These are phyloP conservation scores for Leptinotarsa haldemani DNA, from an alignment of 2,888 invertebrate species.

Conservation along the genomic window DNA sequence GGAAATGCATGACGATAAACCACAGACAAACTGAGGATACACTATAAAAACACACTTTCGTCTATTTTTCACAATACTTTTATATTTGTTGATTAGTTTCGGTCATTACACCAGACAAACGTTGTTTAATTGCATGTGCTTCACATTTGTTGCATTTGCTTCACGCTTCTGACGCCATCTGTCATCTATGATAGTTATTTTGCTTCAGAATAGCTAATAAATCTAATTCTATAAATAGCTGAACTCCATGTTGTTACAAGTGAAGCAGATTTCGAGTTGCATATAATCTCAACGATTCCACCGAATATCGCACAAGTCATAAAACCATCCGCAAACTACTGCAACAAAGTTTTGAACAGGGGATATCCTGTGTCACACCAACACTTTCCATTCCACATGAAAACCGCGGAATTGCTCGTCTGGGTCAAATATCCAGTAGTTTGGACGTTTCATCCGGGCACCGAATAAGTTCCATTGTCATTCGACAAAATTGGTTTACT, in stretches of 20 bases:
- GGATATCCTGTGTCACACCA: slow-evolving; percentile 46
- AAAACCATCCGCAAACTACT: slow-evolving; percentile 46
- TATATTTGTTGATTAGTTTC: too few species aligned
- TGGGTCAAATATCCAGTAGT: slow-evolving; percentile 51
- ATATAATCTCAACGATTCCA: background rate
- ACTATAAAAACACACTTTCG: too few species aligned
- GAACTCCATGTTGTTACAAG: background rate
- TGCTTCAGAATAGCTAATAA: background rate
- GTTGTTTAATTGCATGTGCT: too few species aligned
- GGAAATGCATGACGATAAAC: too few species aligned
- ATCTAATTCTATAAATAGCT: background rate
- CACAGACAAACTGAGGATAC: too few species aligned
- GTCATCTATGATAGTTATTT: too few species aligned
- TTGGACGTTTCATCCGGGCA: slow-evolving; percentile 47
- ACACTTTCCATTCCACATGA: slow-evolving; percentile 40
- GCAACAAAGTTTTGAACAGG: slow-evolving; percentile 46
- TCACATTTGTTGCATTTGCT: too few species aligned
- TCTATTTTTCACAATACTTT: too few species aligned
- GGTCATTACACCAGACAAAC: too few species aligned
- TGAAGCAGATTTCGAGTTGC: background rate
- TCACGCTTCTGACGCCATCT: too few species aligned
- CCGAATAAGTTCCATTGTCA: slow-evolving; percentile 38
- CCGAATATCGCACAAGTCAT: slow-evolving; percentile 32
- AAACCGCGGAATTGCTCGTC: slow-evolving; percentile 55
- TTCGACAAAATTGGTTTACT: slow-evolving; percentile 26